Percentiles rank a stretch among this genome's conserved stretches.
Conservation (phyloP, 1,140 invertebrate genomes). For the Helicorthomorpha holstii region DNA sequence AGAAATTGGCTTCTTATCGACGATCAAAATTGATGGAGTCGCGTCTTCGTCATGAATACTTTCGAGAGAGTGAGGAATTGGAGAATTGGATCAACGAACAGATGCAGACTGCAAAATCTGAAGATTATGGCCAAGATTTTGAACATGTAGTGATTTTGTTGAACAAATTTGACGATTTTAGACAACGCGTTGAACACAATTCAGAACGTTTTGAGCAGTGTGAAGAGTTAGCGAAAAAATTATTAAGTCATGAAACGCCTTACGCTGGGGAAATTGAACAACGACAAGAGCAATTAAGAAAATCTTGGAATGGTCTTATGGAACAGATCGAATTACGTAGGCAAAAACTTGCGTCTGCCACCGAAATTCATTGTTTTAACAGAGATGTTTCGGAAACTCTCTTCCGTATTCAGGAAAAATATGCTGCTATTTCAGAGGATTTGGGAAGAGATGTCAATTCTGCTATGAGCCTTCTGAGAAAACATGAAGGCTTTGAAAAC, state of each 20-base stretch:
- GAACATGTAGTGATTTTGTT: constrained; percentile 79
- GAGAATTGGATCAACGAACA: constrained; percentile 92
- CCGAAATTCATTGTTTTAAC: constrained; percentile 92
- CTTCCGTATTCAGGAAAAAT: constrained; percentile 75
- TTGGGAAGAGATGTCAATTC: constrained; percentile 74
- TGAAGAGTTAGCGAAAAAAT: constrained; percentile 74
- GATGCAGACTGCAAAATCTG: constrained; percentile 68
- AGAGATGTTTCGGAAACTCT: constrained; percentile 85
- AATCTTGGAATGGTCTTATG: constrained; percentile 72
- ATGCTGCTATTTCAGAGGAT: constrained; percentile 62
- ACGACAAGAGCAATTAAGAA: constrained; percentile 73
- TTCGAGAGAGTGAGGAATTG: constrained; percentile 72
- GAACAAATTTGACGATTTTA: constrained; percentile 90
- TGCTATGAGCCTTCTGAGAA: constrained; percentile 58
- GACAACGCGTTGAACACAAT: constrained; percentile 75
- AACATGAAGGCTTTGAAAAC: constrained; percentile 89
- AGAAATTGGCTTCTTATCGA: constrained; percentile 56
- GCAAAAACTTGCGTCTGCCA: constrained; percentile 71
- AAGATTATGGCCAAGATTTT: constrained; percentile 95
- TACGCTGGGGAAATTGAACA: constrained; percentile 74
- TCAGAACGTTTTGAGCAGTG: constrained; percentile 83
- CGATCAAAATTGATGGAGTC: constrained; percentile 77
- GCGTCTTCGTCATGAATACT: constrained; percentile 80
- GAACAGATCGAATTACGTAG: constrained; percentile 70
- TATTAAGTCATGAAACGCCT: constrained; percentile 71